Conservation (phyloP, 1,140 invertebrate species). For the Whitmania pigra region DNA sequence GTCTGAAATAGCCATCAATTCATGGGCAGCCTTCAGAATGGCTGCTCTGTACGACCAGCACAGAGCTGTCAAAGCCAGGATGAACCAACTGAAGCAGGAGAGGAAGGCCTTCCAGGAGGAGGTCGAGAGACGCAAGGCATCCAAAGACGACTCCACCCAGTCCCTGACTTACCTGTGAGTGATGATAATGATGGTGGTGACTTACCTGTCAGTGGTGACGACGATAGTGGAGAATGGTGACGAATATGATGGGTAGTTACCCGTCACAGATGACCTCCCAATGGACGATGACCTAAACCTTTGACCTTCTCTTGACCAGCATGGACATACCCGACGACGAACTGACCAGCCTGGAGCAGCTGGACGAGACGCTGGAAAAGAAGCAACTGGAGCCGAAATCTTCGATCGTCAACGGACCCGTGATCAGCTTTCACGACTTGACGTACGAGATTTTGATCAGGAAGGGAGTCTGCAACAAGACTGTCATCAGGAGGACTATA, state of each 20-base stretch:
- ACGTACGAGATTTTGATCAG: background rate
- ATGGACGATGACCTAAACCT: background rate
- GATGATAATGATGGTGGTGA: background rate
- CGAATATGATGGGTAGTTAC: background rate
- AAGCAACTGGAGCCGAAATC: background rate
- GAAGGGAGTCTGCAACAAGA: background rate
- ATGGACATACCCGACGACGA: background rate
- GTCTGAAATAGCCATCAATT: background rate
- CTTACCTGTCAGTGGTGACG: too few species aligned
- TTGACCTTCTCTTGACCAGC: background rate
- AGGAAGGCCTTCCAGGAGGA: slow-evolving; percentile 5
- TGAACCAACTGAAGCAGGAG: background rate
- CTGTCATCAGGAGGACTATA: background rate
- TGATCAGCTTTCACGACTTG: slow-evolving; percentile 5
- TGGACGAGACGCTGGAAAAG: slow-evolving; percentile 7
- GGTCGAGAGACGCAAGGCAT: background rate
- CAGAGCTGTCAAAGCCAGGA: background rate
- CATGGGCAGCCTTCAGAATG: slow-evolving; percentile 12
- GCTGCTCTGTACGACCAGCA: background rate
- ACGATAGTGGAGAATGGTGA: too few species aligned
- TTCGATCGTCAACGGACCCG: background rate
- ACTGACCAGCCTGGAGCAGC: background rate
- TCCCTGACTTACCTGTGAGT: background rate
- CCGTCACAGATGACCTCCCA: background rate
- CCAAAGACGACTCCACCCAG: background rate